Evolutionary conservation across 2,888 invertebrate genomes (phyloP), one percentile per base, ranked within the genome.

Genomic region (Entomobrya proxima): DNA sequence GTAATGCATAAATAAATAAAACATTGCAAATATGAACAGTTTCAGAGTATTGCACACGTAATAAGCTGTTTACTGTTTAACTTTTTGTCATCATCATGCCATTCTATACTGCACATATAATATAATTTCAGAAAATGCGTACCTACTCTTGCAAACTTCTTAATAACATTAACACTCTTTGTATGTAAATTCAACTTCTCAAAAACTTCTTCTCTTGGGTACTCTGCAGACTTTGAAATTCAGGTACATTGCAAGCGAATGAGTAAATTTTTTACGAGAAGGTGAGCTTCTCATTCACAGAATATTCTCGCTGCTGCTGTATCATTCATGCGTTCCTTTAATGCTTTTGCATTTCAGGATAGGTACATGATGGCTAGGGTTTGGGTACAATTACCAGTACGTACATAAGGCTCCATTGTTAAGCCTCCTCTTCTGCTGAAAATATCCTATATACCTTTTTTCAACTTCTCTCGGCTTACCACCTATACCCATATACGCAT

Each of bases 241-340:
- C 69, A 69, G 69, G 69, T 69, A 69, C 69, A 69, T 69, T 40
- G 27, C 69, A 24, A 24, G 9, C 11, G 40, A 40, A 44, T 69
- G 76, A 76, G 76, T 52, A 47, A 74, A 27, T 50, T 74, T 74
- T 74, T 74, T 74, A 32, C 50, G 7, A 55, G 76, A 76, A 61
- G 44, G 30, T 64, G 30, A 67, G 50, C 50, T 30, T 47, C 75
- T 67, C 78, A 78, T 78, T 78, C 78, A 78, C 67, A 77, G 77
- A 77, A 58, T 52, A 55, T 24, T 69, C 44, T 69, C 44, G 30
- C 30, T n/a, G n/a, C n/a, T n/a, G n/a, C n/a, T 69, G 69, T 44
- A 69, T 44, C 69, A 69, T 69, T 44, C 69, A 69, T n/a, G 44
- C 69, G 44, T 69, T 61, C 11, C 61, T 32, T 69, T 24, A 40